Base-by-base conservation (phyloP, 2,797 vertebrate genomes). In the Paramormyrops hopkinsi region DNA sequence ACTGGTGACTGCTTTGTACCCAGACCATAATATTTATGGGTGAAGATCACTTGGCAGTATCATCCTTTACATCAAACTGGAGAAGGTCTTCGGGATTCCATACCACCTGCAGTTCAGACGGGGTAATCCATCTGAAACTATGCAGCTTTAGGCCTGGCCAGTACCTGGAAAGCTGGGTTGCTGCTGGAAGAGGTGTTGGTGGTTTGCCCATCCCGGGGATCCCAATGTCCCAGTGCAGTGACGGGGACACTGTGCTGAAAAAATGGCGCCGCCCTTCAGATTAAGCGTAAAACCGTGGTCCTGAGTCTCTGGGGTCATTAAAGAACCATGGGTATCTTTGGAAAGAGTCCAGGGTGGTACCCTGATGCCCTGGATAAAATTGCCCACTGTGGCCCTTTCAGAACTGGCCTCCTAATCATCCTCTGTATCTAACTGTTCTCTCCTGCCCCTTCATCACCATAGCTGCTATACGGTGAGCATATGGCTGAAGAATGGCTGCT, bases 41-140 rank as follows among this genome's bases (percentile, higher is more conserved):
- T 86, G 50, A 33, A 54, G 29, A 19, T 53, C 50, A 56, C 29
- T 54, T 56, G 29, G 51, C 29, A 29, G 29, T 89, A 89, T 88
- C 90, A 59, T 12, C 73, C 46, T 89, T 88, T 88, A 25, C 76
- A 46, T 87, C 84, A 88, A 46, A 91, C 92, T 91, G 92, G 91
- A 94, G 93, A 91, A 90, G 91, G 89, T 84, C 82, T 29, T 44
- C 59, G 12, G 33, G 59, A 54, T 25, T 33, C 46, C 12, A 51
- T 51, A 69, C 62, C 62, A 33, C 62, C 62, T 33, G 25, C 25
- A 69, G 3, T 29, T 14, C 62, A 69, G 62, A 25, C 62, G 9
- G 11, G 25, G 11, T 33, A 4, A 69, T 33, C 25, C 62, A 12
- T 69, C 62, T 14, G 2, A 69, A 12, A 11, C 25, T 69, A 8